Evolutionary conservation across 2,888 invertebrate species (phyloP), one percentile per base, ranked within the genome.

Genomic region (Lagria hirta): DNA sequence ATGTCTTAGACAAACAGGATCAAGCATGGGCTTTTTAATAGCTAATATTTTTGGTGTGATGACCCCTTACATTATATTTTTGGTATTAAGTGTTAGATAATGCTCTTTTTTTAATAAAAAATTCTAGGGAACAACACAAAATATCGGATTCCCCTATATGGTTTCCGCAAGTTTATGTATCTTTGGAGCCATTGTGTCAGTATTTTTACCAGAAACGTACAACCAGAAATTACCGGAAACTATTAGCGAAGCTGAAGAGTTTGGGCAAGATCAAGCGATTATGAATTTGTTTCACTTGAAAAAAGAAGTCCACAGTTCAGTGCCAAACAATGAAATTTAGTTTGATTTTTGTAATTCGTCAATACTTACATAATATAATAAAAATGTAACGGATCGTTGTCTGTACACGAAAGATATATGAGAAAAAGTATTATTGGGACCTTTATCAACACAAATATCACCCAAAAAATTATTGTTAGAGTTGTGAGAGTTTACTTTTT

Each of bases 161-260:
- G 69, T 75, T 41, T 51, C 74, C 43, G 69, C 70, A 13, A 46
- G 63, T 6, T 62, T 76, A 18, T 72, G 73, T 21, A 38, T 76
- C 4, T 16, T 75, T 3, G 80, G 78, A 23, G 66, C 74, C 10
- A 32, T 77, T 12, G 69, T 73, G 1, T 73, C 75, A 1, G 57
- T 76, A 14, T 74, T 78, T 51, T 65, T 84, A 28, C 83, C 83
- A 1, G 83, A 84, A 70, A 83, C 83, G 2, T 67, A 81, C 38
- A 77, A 81, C 60, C 73, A 74, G 41, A 78, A 75, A 57, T 64
- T 84, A 42, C 83, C 83, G 24, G 82, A 83, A 69, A 80, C 81
- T 3, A 63, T 83, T 49, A 74, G 75, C 56, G 83, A 83, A 52
- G 81, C 81, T 1, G 71, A 75, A 53, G 59, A 67, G 13, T 82